These are phyloP conservation scores for Hypothenemus hampei DNA, from an alignment of 1,140 invertebrate genomes.

Conservation along the genomic window DNA sequence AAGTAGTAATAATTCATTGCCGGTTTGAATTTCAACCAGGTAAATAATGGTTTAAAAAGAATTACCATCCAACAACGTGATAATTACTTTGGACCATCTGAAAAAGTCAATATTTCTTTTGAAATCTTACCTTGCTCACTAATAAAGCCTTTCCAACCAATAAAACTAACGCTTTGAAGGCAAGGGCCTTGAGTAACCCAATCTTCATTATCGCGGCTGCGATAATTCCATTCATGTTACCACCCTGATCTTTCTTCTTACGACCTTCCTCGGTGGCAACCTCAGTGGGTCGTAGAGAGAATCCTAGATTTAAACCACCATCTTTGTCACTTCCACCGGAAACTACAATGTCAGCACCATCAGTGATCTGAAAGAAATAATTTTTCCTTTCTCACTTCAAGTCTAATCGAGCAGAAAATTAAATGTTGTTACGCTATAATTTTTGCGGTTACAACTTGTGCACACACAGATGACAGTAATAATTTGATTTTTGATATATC, in stretches of 20 bases:
- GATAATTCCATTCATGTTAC: constrained; percentile 65
- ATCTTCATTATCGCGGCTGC: constrained; percentile 73
- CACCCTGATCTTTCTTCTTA: constrained; percentile 70
- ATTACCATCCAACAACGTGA: too few species aligned
- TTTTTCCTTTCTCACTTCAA: too few species aligned
- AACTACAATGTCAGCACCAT: constrained; percentile 71
- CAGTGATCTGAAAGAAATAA: constrained; percentile 54
- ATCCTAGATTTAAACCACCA: constrained; percentile 65
- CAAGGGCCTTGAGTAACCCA: constrained; percentile 69
- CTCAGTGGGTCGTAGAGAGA: constrained; percentile 62
- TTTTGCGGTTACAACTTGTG: too few species aligned
- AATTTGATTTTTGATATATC: too few species aligned
- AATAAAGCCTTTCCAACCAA: constrained; percentile 78
- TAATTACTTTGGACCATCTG: too few species aligned
- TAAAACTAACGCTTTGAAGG: constrained; percentile 74
- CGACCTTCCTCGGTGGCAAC: constrained; percentile 37
- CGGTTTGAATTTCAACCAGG: too few species aligned
- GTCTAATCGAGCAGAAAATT: too few species aligned
- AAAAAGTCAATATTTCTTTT: too few species aligned
- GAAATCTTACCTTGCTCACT: constrained; percentile 58
- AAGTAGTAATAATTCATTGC: constrained; percentile 1
- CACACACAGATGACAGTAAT: too few species aligned
- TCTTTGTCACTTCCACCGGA: constrained; percentile 62
- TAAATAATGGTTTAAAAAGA: too few species aligned
- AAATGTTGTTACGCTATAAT: too few species aligned